These are phyloP conservation scores for Danio rerio DNA, from an alignment of 2,113 vertebrate species.

Conservation along the genomic window GRCz12tu NC_133179.1:58072001-58072500, in stretches of 20 bases:
- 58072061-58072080: background rate
- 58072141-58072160: background rate
- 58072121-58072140: background rate
- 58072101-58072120: slow-evolving; percentile 9
- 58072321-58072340: background rate
- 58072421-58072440: background rate
- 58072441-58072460: background rate
- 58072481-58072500: background rate
- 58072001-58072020: background rate
- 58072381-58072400: background rate
- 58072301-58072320: background rate
- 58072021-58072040: slow-evolving; percentile 14
- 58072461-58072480: background rate
- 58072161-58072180: background rate
- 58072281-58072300: background rate
- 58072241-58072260: background rate
- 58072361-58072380: background rate
- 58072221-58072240: background rate
- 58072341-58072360: background rate
- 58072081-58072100: background rate
- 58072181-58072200: background rate
- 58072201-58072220: background rate
- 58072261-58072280: background rate
- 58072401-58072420: background rate
- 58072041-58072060: background rate